Conservation (phyloP, 2,113 vertebrate genomes). For the Notechis scutatus region DNA sequence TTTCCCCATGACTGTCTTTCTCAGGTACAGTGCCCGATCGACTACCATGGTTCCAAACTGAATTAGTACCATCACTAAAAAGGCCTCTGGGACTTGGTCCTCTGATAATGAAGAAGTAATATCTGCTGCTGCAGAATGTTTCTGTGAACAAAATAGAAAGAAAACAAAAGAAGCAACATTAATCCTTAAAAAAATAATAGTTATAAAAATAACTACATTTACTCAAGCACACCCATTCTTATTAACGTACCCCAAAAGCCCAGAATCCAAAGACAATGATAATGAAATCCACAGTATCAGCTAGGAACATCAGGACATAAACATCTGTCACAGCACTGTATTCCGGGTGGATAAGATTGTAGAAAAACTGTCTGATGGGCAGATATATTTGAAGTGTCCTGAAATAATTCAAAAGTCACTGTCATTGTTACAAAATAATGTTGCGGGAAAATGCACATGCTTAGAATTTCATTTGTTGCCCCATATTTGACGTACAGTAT, state of each 20-base stretch:
- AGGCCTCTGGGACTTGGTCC: constrained; percentile 92
- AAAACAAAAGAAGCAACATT: neutral
- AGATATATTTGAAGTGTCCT: constrained; percentile 89
- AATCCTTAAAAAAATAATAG: neutral
- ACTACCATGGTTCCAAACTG: constrained; percentile 99
- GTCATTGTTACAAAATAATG: neutral
- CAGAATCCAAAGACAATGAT: constrained; percentile 97
- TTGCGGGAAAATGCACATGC: neutral
- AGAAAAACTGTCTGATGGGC: constrained; percentile 94
- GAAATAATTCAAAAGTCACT: constrained; percentile 39
- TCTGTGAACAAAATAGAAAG: constrained; percentile 70
- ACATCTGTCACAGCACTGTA: constrained; percentile 97
- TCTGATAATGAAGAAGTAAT: constrained; percentile 96
- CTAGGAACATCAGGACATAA: constrained; percentile 97
- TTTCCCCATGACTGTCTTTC: constrained; percentile 95
- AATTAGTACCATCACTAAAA: constrained; percentile 97
- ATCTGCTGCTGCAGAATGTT: constrained; percentile 93
- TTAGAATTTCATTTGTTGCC: neutral
- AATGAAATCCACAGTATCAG: constrained; percentile 96
- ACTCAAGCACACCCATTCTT: constrained; percentile 16
- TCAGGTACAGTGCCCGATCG: constrained; percentile 92
- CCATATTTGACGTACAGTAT: neutral
- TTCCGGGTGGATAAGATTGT: constrained; percentile 94
- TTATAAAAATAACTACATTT: neutral
- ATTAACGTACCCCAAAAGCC: constrained; percentile 90